phyloP scores from a whole-genome alignment of 1,140 invertebrate species.

The Euura saliciscinereae region DNA sequence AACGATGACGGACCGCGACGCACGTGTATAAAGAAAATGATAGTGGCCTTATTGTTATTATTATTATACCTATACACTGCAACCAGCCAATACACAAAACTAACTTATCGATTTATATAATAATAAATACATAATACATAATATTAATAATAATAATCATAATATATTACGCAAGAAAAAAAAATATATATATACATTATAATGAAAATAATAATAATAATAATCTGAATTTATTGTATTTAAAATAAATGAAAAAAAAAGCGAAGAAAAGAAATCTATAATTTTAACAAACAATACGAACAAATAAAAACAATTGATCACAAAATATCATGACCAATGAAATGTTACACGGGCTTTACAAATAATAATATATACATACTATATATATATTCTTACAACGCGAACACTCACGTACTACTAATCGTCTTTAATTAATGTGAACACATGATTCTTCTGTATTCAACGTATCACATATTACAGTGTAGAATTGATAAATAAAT shows the following conservation, averaged over 20 bases:
- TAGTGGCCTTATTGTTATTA: background rate
- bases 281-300: conserved; percentile 29
- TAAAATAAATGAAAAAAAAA: conserved; percentile 7
- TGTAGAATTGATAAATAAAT: conserved; percentile 57
- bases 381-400: conserved; percentile 38
- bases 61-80: background rate
- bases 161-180: conserved; percentile 8
- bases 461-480: conserved; percentile 50
- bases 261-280: conserved; percentile 16
- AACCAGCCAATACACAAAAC: conserved; percentile 5
- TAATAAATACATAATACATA: background rate
- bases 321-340: conserved; percentile 40
- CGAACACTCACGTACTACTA: conserved; percentile 51
- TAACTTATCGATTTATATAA: conserved; percentile 8
- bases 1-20: background rate
- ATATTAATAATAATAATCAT: background rate
- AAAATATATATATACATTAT: conserved; percentile 20
- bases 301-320: conserved; percentile 16
- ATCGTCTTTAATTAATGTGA: conserved; percentile 49
- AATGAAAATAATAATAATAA: background rate
- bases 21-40: background rate
- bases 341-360: conserved; percentile 45
- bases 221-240: background rate
- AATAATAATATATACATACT: conserved; percentile 27
- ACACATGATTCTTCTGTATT: conserved; percentile 49